Evolutionary conservation across 2,888 invertebrate species (phyloP).

Genomic region (Eretmocerus hayati): DNA sequence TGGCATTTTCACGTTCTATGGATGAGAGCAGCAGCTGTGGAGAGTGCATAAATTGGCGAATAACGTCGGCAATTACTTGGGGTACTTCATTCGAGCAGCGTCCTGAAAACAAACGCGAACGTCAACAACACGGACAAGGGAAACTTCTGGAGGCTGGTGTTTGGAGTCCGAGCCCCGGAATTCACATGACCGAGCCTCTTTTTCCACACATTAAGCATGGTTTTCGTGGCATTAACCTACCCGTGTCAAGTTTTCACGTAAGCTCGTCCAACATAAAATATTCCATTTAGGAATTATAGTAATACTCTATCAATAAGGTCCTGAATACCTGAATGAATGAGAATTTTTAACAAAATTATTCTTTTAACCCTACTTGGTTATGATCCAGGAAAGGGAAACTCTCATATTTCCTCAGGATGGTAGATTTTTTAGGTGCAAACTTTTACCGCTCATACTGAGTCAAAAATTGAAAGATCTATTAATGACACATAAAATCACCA

Average conservation of each 20-base stretch:
- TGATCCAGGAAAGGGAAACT: too few relatives aligned
- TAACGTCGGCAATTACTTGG: constrained; percentile 54
- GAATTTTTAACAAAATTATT: too few relatives aligned
- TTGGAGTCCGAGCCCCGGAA: constrained; percentile 69
- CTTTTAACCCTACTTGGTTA: too few relatives aligned
- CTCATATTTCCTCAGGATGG: too few relatives aligned
- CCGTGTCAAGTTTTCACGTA: constrained; percentile 73
- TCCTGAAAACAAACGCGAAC: not conserved
- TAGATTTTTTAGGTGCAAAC: too few relatives aligned
- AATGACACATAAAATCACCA: too few relatives aligned
- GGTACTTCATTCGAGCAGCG: constrained; percentile 48
- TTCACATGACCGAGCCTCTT: constrained; percentile 59
- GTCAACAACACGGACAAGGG: not conserved
- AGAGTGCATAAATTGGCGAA: constrained; percentile 47
- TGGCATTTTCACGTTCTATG: not conserved
- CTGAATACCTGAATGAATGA: too few relatives aligned
- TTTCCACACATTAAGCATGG: constrained; percentile 77
- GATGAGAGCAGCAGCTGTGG: constrained; percentile 23
- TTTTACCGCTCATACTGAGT: too few relatives aligned
- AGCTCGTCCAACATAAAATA: too few relatives aligned
- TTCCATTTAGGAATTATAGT: too few relatives aligned
- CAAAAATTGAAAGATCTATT: too few relatives aligned
- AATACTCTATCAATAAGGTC: too few relatives aligned
- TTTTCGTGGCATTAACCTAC: constrained; percentile 66
- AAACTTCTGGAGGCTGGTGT: constrained; percentile 51